Evolutionary conservation across 2,797 vertebrate genomes (phyloP).

Genomic region (Silurus aristotelis): DNA sequence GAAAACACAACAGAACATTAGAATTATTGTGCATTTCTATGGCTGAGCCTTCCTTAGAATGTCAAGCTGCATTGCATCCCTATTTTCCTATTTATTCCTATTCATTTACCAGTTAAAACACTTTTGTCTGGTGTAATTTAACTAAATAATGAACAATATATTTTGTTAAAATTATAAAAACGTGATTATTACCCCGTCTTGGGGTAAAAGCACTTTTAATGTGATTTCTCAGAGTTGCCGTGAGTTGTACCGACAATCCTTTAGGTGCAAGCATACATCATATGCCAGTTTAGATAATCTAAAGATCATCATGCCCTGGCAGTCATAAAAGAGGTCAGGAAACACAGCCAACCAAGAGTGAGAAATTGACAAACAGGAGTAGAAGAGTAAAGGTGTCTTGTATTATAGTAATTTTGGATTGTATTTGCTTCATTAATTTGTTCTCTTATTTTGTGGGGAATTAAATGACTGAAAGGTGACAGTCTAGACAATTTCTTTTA

Average conservation of each 20-base stretch:
- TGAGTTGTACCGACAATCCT: neutral
- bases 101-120: neutral
- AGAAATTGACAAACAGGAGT: neutral
- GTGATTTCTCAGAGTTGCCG: neutral
- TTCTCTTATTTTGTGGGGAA: neutral
- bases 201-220: neutral
- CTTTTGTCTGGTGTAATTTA: neutral
- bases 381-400: neutral
- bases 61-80: neutral
- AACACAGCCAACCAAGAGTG: neutral
- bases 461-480: neutral
- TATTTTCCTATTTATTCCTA: neutral
- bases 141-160: neutral
- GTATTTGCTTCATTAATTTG: neutral
- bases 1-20: neutral
- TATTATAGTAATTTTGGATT: neutral
- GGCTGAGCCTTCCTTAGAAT: constrained; percentile 6
- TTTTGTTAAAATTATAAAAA: neutral
- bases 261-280: neutral
- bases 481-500: too few species aligned
- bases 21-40: neutral
- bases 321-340: neutral
- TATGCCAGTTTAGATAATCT: neutral
- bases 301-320: neutral
- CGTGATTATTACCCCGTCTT: neutral